A percentile compares a stretch with the other conserved stretches of the same genome.
These are phyloP conservation scores for Diadegma fenestrale DNA, from an alignment of 2,888 invertebrate genomes.

Conservation along the genomic window DNA sequence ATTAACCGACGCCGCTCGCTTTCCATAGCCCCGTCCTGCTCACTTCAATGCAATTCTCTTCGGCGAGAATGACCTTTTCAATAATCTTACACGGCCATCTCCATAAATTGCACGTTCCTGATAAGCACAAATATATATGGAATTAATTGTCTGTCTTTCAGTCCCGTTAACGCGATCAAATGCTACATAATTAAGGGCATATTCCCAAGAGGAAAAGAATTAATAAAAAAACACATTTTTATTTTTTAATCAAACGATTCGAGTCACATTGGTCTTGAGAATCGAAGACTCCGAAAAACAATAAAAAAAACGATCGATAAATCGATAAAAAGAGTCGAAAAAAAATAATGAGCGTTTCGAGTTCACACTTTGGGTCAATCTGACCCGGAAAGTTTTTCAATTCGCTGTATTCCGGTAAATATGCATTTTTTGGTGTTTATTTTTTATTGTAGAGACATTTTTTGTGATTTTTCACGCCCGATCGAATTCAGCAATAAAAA, in stretches of 20 bases:
- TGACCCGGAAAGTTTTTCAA: too few species aligned
- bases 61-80: conserved; percentile 69
- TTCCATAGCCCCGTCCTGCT: conserved; percentile 68
- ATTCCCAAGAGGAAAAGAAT: conserved; percentile 6
- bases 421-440: too few species aligned
- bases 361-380: too few species aligned
- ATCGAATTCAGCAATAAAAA: background rate
- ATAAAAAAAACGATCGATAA: too few species aligned
- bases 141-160: background rate
- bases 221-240: conserved; percentile 14
- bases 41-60: conserved; percentile 52
- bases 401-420: too few species aligned
- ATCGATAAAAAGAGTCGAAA: too few species aligned
- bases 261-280: too few species aligned
- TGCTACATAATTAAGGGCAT: conserved; percentile 30
- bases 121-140: background rate
- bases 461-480: too few species aligned
- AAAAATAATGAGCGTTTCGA: too few species aligned
- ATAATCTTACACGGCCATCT: conserved; percentile 67
- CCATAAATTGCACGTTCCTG: conserved; percentile 27
- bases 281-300: too few species aligned
- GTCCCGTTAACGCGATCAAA: conserved; percentile 37
- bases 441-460: too few species aligned
- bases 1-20: conserved; percentile 76
- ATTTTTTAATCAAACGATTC: too few species aligned